Percentiles rank a stretch among this genome's conserved stretches.
These are phyloP conservation scores for Acanthornis magna DNA, from an alignment of 2,797 vertebrate genomes.

Conservation along the genomic window DNA sequence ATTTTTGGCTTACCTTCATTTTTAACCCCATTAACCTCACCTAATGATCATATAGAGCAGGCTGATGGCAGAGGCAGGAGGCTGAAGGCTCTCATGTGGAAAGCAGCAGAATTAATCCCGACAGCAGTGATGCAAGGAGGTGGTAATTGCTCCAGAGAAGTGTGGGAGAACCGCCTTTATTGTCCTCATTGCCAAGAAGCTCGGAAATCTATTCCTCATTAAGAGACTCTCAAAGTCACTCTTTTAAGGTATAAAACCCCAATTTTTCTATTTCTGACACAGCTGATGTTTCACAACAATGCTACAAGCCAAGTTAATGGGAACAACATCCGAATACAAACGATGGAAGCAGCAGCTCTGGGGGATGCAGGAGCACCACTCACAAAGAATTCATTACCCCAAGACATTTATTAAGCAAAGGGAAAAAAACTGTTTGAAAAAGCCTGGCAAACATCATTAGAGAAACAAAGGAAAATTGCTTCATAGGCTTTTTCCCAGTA, in stretches of 20 bases:
- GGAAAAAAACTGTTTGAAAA: background rate
- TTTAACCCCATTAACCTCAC: slow-evolving; percentile 39
- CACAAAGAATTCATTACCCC: slow-evolving; percentile 48
- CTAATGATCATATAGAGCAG: background rate
- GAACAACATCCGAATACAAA: slow-evolving; percentile 77
- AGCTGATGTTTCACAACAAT: slow-evolving; percentile 69
- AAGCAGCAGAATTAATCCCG: slow-evolving; percentile 24
- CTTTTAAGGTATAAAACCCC: slow-evolving; percentile 7
- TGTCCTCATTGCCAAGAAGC: background rate
- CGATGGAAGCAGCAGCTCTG: slow-evolving; percentile 51
- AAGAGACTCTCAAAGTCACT: background rate
- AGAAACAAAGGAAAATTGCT: slow-evolving; percentile 32
- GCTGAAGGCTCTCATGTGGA: slow-evolving; percentile 7
- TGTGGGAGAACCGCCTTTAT: slow-evolving; percentile 9
- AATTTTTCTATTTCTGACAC: background rate
- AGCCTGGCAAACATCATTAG: slow-evolving; percentile 49
- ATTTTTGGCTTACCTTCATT: slow-evolving; percentile 26
- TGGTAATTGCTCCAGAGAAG: background rate
- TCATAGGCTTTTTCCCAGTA: background rate
- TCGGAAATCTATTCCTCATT: background rate
- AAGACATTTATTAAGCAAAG: slow-evolving; percentile 36
- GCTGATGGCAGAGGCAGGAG: background rate
- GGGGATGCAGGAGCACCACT: slow-evolving; percentile 4
- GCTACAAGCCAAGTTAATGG: slow-evolving; percentile 49
- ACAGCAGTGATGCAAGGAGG: background rate